Evolutionary conservation across 2,797 vertebrate genomes (phyloP).

Genomic region (Phalanger gymnotis): DNA sequence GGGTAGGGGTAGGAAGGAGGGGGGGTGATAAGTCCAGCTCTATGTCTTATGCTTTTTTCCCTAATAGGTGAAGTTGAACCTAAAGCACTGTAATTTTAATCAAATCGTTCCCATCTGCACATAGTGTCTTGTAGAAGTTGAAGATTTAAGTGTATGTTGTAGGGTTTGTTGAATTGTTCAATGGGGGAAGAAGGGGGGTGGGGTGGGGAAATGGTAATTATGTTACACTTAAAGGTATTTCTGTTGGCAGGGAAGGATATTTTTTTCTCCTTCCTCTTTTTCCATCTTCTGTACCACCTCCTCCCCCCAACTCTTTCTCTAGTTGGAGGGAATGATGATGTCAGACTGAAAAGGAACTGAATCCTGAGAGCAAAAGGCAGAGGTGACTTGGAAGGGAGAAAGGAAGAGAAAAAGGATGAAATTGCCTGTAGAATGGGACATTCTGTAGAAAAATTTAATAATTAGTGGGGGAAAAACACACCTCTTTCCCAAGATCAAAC

Average conservation of each 20-base stretch:
- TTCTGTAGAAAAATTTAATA: fast-evolving
- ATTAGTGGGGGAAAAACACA: fast-evolving
- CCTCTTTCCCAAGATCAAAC: not conserved
- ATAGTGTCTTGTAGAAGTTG: conserved; percentile 89
- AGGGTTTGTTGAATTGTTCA: conserved; percentile 90
- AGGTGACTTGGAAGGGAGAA: not conserved
- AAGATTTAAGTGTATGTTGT: conserved; percentile 96
- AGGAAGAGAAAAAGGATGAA: conserved; percentile 45
- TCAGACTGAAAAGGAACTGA: conserved; percentile 48
- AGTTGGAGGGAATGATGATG: conserved; percentile 77
- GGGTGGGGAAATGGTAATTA: conserved; percentile 93
- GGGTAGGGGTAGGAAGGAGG: conserved; percentile 32
- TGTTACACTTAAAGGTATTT: conserved; percentile 96
- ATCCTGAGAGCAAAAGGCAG: not conserved
- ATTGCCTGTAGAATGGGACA: not conserved
- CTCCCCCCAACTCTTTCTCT: conserved; percentile 10
- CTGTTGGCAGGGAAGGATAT: conserved; percentile 86
- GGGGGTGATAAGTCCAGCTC: conserved; percentile 88
- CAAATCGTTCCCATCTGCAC: conserved; percentile 92
- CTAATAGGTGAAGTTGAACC: conserved; percentile 97
- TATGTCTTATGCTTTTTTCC: conserved; percentile 88
- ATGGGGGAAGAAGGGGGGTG: conserved; percentile 86
- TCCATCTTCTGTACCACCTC: not conserved
- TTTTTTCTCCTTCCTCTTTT: conserved; percentile 60
- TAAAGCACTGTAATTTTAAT: conserved; percentile 99